Percentiles rank a stretch among this genome's conserved stretches.
Evolutionary conservation across 2,113 vertebrate species (phyloP).

Genomic region (Etia nguti): DNA sequence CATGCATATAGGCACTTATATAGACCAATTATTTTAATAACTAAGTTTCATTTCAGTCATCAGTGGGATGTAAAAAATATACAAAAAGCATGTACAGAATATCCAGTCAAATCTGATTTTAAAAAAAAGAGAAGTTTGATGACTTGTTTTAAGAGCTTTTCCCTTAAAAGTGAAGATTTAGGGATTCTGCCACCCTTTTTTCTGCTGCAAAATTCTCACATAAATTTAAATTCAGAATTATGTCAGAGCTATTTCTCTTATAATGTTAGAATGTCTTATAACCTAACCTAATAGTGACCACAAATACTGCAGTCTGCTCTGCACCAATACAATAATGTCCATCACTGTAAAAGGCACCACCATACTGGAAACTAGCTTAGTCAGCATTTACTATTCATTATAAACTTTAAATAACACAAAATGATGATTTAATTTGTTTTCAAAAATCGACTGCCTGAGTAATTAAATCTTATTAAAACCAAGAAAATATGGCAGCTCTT

Average conservation of each 20-base stretch:
- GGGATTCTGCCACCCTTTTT: not conserved
- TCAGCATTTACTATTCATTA: not conserved
- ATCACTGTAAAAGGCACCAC: not conserved
- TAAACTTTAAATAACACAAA: not conserved
- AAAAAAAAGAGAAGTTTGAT: no score
- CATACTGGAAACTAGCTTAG: not conserved
- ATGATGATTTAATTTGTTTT: not conserved
- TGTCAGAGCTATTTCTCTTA: not conserved
- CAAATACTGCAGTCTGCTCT: not conserved
- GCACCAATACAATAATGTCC: not conserved
- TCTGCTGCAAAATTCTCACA: not conserved
- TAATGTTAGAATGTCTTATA: not conserved
- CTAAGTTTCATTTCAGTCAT: not conserved
- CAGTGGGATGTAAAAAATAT: not conserved
- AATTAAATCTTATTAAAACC: not conserved
- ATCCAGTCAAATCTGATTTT: not conserved
- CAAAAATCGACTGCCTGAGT: not conserved
- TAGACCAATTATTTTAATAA: not conserved
- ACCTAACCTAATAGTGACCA: not conserved
- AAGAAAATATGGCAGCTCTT: not conserved
- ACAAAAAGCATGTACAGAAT: not conserved
- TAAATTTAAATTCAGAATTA: not conserved
- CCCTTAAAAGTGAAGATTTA: not conserved
- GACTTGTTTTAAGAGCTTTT: no score
- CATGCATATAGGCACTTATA: not conserved